Conservation (phyloP, 2,797 vertebrate genomes). For the Micromesistius poutassou region DNA sequence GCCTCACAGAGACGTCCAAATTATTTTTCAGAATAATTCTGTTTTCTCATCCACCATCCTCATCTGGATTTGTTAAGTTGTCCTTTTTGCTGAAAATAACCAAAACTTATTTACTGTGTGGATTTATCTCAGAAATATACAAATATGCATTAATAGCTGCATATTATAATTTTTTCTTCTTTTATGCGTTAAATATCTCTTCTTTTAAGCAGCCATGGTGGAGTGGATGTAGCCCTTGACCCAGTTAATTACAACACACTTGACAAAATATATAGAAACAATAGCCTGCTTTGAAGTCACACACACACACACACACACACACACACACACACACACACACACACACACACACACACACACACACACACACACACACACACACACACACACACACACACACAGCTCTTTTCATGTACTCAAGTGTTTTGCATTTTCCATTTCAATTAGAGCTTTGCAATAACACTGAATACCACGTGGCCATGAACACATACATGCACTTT, state of each 20-base stretch:
- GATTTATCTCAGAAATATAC: constrained; percentile 27
- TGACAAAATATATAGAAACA: constrained; percentile 48
- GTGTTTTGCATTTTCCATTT: constrained; percentile 50
- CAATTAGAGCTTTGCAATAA: constrained; percentile 39
- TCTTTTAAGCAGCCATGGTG: constrained; percentile 43
- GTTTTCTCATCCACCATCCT: constrained; percentile 21
- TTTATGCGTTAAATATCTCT: not conserved
- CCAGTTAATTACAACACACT: constrained; percentile 64
- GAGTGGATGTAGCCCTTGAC: constrained; percentile 66
- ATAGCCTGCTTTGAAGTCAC: constrained; percentile 65
- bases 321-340: constrained; percentile 38
- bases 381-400: constrained; percentile 24
- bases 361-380: constrained; percentile 32
- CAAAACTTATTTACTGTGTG: not conserved
- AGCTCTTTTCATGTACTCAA: constrained; percentile 52
- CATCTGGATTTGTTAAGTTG: constrained; percentile 22
- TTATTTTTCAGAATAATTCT: not conserved
- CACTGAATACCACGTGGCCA: constrained; percentile 14
- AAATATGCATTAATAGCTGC: no score
- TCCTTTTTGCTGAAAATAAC: not conserved
- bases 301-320: not conserved
- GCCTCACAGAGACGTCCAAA: not conserved
- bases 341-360: constrained; percentile 30
- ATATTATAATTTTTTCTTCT: no score
- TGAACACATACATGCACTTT: not conserved